Percentiles rank a stretch among this genome's conserved stretches.
phyloP scores from a whole-genome alignment of 2,888 invertebrate genomes.

The Mylabris sibirica region DNA sequence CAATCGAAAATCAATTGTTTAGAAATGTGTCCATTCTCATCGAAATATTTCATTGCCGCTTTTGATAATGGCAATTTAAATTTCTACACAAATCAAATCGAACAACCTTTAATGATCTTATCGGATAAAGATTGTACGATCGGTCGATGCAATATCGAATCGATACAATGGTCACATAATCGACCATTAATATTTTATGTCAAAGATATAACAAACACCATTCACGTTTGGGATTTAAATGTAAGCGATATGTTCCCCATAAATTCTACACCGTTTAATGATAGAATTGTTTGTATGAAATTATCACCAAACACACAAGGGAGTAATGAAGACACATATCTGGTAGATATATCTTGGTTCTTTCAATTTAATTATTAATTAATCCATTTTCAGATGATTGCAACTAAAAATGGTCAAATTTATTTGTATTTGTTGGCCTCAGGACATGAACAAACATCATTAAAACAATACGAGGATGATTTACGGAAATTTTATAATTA shows the following conservation, averaged over 20 bases:
- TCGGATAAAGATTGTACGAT: slow-evolving; percentile 53
- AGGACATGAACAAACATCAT: slow-evolving; percentile 58
- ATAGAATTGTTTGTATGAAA: slow-evolving; percentile 59
- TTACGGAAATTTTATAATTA: slow-evolving; percentile 62
- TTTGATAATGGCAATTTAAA: slow-evolving; percentile 63
- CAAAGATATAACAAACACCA: slow-evolving; percentile 60
- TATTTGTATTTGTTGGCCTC: slow-evolving; percentile 62
- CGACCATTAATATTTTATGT: slow-evolving; percentile 64
- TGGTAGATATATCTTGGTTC: slow-evolving; percentile 56
- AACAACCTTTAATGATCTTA: slow-evolving; percentile 59
- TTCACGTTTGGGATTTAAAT: slow-evolving; percentile 66
- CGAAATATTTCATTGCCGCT: slow-evolving; percentile 63
- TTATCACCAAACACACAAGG: slow-evolving; percentile 56
- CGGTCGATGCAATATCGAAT: slow-evolving; percentile 53
- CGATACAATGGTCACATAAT: slow-evolving; percentile 65
- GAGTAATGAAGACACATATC: slow-evolving; percentile 54
- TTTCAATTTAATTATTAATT: background rate
- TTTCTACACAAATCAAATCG: slow-evolving; percentile 59
- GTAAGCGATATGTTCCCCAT: slow-evolving; percentile 63
- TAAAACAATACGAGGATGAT: slow-evolving; percentile 58
- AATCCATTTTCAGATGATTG: slow-evolving; percentile 61
- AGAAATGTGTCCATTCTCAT: slow-evolving; percentile 62
- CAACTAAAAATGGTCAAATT: slow-evolving; percentile 59
- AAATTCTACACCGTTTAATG: slow-evolving; percentile 59
- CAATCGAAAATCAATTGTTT: slow-evolving; percentile 59